These are phyloP conservation scores for Pristionchus maxplancki DNA, from an alignment of 2,888 invertebrate species.

Conservation along the genomic window DNA sequence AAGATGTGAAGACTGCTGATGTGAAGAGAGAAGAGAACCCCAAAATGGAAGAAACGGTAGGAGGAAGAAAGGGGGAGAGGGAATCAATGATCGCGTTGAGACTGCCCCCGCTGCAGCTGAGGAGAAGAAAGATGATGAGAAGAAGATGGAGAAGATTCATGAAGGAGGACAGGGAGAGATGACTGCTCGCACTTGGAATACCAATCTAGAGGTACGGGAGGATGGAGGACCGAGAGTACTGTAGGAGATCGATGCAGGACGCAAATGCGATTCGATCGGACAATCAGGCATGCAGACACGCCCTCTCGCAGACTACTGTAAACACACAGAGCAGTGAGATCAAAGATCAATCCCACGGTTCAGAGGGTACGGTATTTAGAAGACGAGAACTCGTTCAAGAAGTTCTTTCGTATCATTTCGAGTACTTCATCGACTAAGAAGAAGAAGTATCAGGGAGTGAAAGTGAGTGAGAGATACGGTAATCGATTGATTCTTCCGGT, in stretches of 20 bases:
- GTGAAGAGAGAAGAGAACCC: not conserved
- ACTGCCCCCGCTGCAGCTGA: not conserved
- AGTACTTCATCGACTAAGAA: constrained; percentile 16
- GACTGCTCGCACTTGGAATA: not conserved
- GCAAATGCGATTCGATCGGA: not conserved
- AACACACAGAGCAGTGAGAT: not conserved
- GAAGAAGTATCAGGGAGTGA: constrained; percentile 3
- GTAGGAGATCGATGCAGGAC: not conserved
- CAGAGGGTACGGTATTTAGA: constrained; percentile 30
- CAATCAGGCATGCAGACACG: not conserved
- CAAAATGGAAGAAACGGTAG: not conserved
- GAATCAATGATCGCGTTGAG: not conserved
- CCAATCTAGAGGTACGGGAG: constrained; percentile 13
- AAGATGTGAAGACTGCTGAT: constrained; percentile 11
- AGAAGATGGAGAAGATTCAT: not conserved
- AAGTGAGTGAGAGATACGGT: not conserved
- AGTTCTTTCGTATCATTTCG: constrained; percentile 14
- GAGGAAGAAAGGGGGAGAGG: not conserved
- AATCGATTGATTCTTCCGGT: not conserved
- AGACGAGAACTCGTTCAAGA: constrained; percentile 35
- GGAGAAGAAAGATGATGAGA: not conserved
- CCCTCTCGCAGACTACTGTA: not conserved
- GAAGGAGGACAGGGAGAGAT: not conserved
- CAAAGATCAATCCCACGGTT: not conserved
- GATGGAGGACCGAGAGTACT: not conserved